Percentiles rank a stretch among this genome's conserved stretches.
Evolutionary conservation across 2,888 invertebrate species (phyloP).

Genomic region (Palloptera scutellata): DNA sequence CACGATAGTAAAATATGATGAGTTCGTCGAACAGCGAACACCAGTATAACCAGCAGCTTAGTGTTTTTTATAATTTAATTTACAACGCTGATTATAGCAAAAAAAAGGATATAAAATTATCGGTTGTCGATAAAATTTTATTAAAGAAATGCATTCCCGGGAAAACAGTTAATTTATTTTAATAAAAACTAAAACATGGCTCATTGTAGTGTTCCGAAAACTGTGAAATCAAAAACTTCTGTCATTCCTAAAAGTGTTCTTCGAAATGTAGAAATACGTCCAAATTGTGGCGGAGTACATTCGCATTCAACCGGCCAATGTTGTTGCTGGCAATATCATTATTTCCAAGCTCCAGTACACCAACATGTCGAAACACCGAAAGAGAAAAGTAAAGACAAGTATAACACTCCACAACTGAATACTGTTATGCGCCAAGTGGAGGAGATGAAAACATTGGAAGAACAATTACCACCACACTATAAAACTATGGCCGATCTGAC

Average conservation of each 20-base stretch:
- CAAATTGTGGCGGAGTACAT: slow-evolving; percentile 7
- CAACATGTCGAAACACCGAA: slow-evolving; percentile 18
- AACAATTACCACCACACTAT: slow-evolving; percentile 20
- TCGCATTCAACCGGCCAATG: slow-evolving; percentile 1
- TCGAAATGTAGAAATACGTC: slow-evolving; percentile 37
- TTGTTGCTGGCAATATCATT: background rate
- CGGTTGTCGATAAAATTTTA: no score
- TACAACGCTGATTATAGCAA: no score
- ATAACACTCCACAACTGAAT: slow-evolving; percentile 47
- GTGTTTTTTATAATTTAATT: no score
- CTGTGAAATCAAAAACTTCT: background rate
- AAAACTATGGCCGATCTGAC: slow-evolving; percentile 37
- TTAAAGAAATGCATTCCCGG: background rate
- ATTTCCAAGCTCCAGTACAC: background rate
- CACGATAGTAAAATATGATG: no score
- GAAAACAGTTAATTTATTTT: background rate
- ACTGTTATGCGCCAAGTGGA: slow-evolving; percentile 42
- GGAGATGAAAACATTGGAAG: slow-evolving; percentile 41
- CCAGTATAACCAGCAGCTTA: no score
- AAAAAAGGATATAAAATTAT: no score
- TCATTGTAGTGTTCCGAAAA: background rate
- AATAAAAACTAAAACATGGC: background rate
- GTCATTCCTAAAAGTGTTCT: slow-evolving; percentile 70
- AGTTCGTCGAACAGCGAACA: no score
- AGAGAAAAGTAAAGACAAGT: slow-evolving; percentile 33